Evolutionary conservation across 1,140 invertebrate genomes (phyloP).

Genomic region (Hydropsyche tenuis): DNA sequence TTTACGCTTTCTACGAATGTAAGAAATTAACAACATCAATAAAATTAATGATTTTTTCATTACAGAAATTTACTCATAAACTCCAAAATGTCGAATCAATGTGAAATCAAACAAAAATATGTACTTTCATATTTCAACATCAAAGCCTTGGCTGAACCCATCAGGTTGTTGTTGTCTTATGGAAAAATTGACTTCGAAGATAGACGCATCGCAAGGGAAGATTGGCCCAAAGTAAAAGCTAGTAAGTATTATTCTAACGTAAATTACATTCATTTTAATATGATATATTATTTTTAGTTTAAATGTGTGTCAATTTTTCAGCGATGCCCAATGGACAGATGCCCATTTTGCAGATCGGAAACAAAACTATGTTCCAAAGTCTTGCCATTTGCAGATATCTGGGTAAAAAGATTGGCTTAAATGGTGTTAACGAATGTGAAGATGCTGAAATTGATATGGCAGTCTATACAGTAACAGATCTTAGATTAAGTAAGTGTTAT

Average conservation of each 20-base stretch:
- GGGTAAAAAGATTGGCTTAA: constrained; percentile 66
- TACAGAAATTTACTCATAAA: no score
- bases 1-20: no score
- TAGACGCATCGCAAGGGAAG: constrained; percentile 59
- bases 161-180: constrained; percentile 71
- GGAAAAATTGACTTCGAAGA: constrained; percentile 71
- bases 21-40: no score
- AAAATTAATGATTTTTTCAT: no score
- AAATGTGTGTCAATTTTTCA: constrained; percentile 51
- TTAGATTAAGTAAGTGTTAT: constrained; percentile 47
- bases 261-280: no score
- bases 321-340: constrained; percentile 72
- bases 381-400: constrained; percentile 70
- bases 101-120: constrained; percentile 55
- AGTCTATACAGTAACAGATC: constrained; percentile 63
- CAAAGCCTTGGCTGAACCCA: constrained; percentile 70
- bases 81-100: no score
- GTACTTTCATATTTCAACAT: constrained; percentile 71
- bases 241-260: constrained; percentile 13
- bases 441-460: constrained; percentile 64
- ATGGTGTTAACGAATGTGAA: constrained; percentile 68
- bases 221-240: constrained; percentile 63
- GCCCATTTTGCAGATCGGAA: constrained; percentile 72
- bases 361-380: constrained; percentile 67
- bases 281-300: no score